phyloP scores from a whole-genome alignment of 2,797 vertebrate genomes.

The Trachurus trachurus region DNA sequence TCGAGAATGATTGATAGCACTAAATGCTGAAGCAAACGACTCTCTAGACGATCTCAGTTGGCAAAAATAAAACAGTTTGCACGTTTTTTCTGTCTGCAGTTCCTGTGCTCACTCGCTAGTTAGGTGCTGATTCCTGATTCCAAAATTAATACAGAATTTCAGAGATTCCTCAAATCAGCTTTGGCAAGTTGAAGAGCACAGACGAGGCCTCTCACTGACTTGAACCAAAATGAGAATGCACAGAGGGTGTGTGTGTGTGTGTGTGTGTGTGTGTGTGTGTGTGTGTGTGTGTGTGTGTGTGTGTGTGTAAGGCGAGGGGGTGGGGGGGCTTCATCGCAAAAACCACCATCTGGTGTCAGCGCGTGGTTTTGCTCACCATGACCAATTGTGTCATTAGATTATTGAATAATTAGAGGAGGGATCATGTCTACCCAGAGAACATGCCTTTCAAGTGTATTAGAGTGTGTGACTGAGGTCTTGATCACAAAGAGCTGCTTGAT shows the following conservation, averaged over 20 bases:
- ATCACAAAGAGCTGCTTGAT: slow-evolving; percentile 37
- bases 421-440: slow-evolving; percentile 77
- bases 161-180: slow-evolving; percentile 51
- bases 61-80: slow-evolving; percentile 9
- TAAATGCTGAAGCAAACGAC: slow-evolving; percentile 36
- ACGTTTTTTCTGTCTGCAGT: background rate
- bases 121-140: slow-evolving; percentile 24
- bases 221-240: slow-evolving; percentile 60
- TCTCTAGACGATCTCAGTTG: slow-evolving; percentile 13
- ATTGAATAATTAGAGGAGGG: slow-evolving; percentile 84
- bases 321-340: slow-evolving; percentile 69
- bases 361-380: slow-evolving; percentile 81
- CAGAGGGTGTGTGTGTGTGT: slow-evolving; percentile 58
- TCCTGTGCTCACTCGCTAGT: background rate
- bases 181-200: slow-evolving; percentile 61
- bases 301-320: no score
- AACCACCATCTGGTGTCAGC: slow-evolving; percentile 85
- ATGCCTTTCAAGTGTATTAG: slow-evolving; percentile 72
- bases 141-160: slow-evolving; percentile 30
- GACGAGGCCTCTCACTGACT: slow-evolving; percentile 60
- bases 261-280: no score
- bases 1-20: slow-evolving; percentile 38
- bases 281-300: slow-evolving; percentile 61
- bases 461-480: slow-evolving; percentile 65
- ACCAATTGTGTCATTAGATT: slow-evolving; percentile 87